Percentiles rank a stretch among this genome's conserved stretches.
Evolutionary conservation across 2,888 invertebrate species (phyloP).

Genomic region (Andrena dorsata): DNA sequence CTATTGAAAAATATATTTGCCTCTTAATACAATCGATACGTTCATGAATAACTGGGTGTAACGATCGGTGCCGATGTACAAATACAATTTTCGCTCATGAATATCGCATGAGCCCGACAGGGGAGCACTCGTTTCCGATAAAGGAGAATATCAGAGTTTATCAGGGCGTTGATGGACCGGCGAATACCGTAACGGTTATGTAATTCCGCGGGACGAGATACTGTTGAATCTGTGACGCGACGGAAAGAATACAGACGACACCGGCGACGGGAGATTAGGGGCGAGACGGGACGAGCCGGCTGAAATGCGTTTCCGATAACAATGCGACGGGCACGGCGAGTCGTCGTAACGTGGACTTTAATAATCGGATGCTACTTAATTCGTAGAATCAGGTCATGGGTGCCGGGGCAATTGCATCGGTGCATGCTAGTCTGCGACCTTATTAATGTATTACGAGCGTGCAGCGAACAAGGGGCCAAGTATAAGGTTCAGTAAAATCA

Average conservation of each 20-base stretch:
- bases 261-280: not conserved
- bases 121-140: not conserved
- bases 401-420: conserved; percentile 55
- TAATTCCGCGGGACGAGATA: conserved; percentile 2
- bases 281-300: not conserved
- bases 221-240: not conserved
- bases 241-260: not conserved
- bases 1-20: not conserved
- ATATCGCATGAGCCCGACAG: conserved; percentile 10
- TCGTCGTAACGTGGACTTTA: conserved; percentile 51
- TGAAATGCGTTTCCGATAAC: conserved; percentile 46
- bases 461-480: conserved; percentile 19
- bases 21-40: conserved; percentile 6
- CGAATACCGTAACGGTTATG: not conserved
- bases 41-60: not conserved
- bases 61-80: conserved; percentile 7
- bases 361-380: conserved; percentile 64
- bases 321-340: conserved; percentile 14
- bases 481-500: not conserved
- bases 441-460: conserved; percentile 49
- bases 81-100: conserved; percentile 17
- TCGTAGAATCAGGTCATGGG: conserved; percentile 59
- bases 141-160: conserved; percentile 1
- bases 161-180: not conserved
- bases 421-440: conserved; percentile 49